Conservation (phyloP, 2,113 vertebrate genomes). For the Tursiops truncatus region DNA sequence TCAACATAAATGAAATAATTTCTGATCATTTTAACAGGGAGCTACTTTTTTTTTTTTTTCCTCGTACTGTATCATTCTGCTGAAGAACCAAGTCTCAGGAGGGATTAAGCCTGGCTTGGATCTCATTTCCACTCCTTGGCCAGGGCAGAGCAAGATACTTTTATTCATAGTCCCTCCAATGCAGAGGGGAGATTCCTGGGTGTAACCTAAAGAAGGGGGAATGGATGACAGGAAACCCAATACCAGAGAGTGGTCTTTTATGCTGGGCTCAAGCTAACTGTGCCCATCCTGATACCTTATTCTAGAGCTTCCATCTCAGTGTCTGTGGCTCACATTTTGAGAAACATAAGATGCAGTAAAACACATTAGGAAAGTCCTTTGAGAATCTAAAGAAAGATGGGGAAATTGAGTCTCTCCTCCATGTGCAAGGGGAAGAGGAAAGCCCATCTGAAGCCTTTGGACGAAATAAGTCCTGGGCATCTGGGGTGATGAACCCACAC, state of each 20-base stretch:
- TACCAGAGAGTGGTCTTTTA: rapidly evolving
- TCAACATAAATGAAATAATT: neutral
- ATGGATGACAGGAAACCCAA: neutral
- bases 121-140: neutral
- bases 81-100: neutral
- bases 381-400: neutral
- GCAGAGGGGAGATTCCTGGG: neutral
- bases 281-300: neutral
- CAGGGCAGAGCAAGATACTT: neutral
- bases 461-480: neutral
- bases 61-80: neutral
- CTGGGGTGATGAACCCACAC: neutral
- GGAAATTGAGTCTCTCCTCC: neutral
- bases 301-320: neutral
- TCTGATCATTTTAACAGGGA: neutral
- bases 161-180: neutral
- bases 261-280: rapidly evolving
- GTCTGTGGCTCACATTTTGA: neutral
- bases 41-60: rapidly evolving
- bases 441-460: neutral
- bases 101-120: neutral
- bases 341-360: neutral
- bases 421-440: neutral
- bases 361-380: neutral
- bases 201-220: neutral